A percentile compares a stretch with the other conserved stretches of the same genome.
phyloP scores from a whole-genome alignment of 2,797 vertebrate species.

The Phylloscopus collybita region DNA sequence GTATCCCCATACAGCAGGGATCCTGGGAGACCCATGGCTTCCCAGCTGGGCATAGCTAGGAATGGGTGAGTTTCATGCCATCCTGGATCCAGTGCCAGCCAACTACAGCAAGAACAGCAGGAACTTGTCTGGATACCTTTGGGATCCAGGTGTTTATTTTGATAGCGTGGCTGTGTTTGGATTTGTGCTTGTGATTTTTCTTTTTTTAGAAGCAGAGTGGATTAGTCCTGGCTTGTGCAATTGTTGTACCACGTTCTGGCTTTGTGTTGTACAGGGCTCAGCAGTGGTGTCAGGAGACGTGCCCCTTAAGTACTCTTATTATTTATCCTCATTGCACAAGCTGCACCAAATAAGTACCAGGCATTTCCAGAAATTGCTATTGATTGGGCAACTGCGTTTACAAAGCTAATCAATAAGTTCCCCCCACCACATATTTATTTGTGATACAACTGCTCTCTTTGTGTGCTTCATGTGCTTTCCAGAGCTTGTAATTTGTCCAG shows the following conservation, averaged over 20 bases:
- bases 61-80: background rate
- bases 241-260: background rate
- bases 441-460: constrained; percentile 71
- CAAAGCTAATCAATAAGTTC: constrained; percentile 80
- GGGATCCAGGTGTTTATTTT: constrained; percentile 8
- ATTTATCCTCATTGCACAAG: constrained; percentile 74
- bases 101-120: background rate
- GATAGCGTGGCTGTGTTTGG: background rate
- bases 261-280: constrained; percentile 21
- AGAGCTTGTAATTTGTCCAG: constrained; percentile 78
- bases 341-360: constrained; percentile 76
- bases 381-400: constrained; percentile 76
- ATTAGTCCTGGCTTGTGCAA: background rate
- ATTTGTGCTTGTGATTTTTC: background rate
- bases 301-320: constrained; percentile 74
- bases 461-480: constrained; percentile 73
- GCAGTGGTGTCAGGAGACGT: constrained; percentile 68
- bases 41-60: background rate
- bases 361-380: constrained; percentile 83
- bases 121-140: background rate
- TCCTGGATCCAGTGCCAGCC: background rate
- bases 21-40: background rate
- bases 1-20: background rate
- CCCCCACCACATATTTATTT: constrained; percentile 74
- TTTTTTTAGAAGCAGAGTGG: background rate